Evolutionary conservation across 2,797 vertebrate species (phyloP), one percentile per base, ranked within the genome.

Genomic region (Mycteria americana): DNA sequence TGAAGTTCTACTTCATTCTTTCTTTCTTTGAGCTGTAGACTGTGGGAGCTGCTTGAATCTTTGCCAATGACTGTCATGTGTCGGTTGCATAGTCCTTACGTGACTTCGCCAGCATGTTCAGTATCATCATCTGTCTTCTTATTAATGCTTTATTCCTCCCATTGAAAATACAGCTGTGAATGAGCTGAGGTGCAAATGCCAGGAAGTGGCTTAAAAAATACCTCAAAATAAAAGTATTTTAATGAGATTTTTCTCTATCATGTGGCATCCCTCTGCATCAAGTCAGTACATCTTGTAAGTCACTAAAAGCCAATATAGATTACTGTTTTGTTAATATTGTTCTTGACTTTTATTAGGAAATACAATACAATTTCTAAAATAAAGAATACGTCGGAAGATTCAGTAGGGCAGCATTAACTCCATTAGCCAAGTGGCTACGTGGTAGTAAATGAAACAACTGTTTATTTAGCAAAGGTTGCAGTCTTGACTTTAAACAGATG

Each of bases 321-420:
- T 91, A 92, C 89, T 77, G 54, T 72, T 94, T 90, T 88, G 74
- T 95, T 96, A 91, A 74, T 95, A 76, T 91, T 88, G 39, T 80
- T 92, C 80, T 92, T 97, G 96, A 96, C 94, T 95, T 97, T 97
- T 95, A 95, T 88, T 95, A 95, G 94, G 93, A 91, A 97, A 96
- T 77, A 63, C 0, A 24, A 94, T 95, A 89, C 65, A 64, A 41
- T 78, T 94, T 94, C 81, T 73, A 77, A 94, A 95, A 67, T 75
- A 69, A 89, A 94, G 85, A 73, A 23, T 50, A 72, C 51, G 25
- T 85, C 3, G 16, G 70, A 93, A 87, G 85, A 90, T 79, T 89
- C 73, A 89, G 43, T 91, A 74, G 64, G 87, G 83, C 77, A 94
- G 46, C 64, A 65, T 93, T 95, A 90, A 59, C 54, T 95, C 63